Evolutionary conservation across 2,888 invertebrate genomes (phyloP), one percentile per base, ranked within the genome.

Genomic region (Beris chalybata): DNA sequence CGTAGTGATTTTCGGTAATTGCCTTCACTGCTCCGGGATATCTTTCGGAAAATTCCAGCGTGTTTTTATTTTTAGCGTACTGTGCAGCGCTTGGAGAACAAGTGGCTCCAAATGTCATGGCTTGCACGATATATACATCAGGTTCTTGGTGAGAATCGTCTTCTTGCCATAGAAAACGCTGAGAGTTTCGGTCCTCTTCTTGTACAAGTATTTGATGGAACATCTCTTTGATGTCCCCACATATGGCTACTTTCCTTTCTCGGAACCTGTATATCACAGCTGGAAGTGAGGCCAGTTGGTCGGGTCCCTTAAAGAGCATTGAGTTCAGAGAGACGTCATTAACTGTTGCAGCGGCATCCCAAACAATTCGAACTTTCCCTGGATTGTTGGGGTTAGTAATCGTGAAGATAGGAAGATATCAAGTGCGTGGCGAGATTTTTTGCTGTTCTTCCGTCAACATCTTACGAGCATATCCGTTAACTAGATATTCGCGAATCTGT

Each of bases 191-290:
- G 55, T 76, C 75, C 63, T 71, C 69, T 3, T 66, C 6, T 11
- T 64, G 56, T 38, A 76, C 71, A 55, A 67, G 70, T 6, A 73
- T 59, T 9, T 72, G 64, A 6, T 73, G 65, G 55, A 73, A 74
- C 74, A 74, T 74, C 70, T 70, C 71, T 67, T 65, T 71, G 5
- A 76, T 73, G 55, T 75, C 74, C 3, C 72, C 76, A n/a, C 71
- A 71, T 3, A 80, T 71, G 3, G 75, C 79, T 4, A 78, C 66
- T 44, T 64, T 70, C 48, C 73, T 65, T 70, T 76, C 75, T 13
- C 79, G 70, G 69, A 81, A 81, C 4, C 76, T 71, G 67, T 53
- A n/a, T n/a, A 80, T 54, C 0, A 79, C 74, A 4, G 76, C 75
- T 0, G 74, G 65, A 30, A 80, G 67, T 2, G 77, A 72, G 4